These are phyloP conservation scores for Idaea straminata DNA, from an alignment of 2,888 invertebrate genomes.

Conservation along the genomic window DNA sequence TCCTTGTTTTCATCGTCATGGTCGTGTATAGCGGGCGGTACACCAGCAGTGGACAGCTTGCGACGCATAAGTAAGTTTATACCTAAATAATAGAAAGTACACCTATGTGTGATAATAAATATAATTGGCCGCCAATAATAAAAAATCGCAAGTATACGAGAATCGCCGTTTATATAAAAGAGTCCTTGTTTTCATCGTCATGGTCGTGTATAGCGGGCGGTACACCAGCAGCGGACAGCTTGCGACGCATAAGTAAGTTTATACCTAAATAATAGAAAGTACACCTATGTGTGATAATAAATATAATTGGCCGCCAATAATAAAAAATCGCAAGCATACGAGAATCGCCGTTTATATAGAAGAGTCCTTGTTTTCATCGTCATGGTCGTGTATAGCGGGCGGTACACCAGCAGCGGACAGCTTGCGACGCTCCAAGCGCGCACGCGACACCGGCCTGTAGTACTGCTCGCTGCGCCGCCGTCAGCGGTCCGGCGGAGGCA, in stretches of 20 bases:
- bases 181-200: slow-evolving; percentile 36
- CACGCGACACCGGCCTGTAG: slow-evolving; percentile 72
- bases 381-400: slow-evolving; percentile 54
- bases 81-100: no score
- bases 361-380: slow-evolving; percentile 37
- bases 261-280: no score
- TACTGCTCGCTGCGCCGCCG: slow-evolving; percentile 78
- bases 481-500: slow-evolving; percentile 72
- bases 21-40: slow-evolving; percentile 62
- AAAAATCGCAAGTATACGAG: no score
- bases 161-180: slow-evolving; percentile 39
- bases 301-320: no score
- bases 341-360: slow-evolving; percentile 36
- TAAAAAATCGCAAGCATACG: no score
- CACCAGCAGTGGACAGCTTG: no score
- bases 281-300: no score
- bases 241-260: no score
- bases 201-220: slow-evolving; percentile 59
- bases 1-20: slow-evolving; percentile 34
- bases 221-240: no score
- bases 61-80: no score
- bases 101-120: no score
- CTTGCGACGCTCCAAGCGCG: slow-evolving; percentile 69
- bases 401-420: slow-evolving; percentile 72
- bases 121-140: no score